Base-by-base conservation (phyloP, 2,888 invertebrate genomes). In the Cordilura impudica region DNA sequence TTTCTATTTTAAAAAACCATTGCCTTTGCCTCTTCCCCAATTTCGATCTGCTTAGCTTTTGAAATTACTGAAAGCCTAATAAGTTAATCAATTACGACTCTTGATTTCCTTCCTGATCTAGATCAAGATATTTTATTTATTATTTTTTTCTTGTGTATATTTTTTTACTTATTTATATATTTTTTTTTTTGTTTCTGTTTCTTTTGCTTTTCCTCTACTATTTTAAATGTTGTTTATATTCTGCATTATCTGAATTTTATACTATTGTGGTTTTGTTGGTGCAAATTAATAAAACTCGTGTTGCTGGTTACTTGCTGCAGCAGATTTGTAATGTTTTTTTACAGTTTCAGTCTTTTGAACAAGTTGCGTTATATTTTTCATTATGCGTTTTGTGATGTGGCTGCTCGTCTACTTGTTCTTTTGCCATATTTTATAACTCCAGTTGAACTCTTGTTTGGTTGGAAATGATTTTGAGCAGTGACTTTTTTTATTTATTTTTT, bases 31-130 rank as follows among this genome's bases (percentile, higher is more conserved):
- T 16, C 23, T 8, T 43, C 45, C 31, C 21, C 23, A n/a, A n/a
- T n/a, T 26, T 21, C 7, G 14, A 45, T 23, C 45, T 31, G 16
- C 29, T 14, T 35, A 21, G 35, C 51, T 21, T 7, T 43, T 51
- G 72, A 21, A 18, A 61, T 47, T 51, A 12, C 45, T 58, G 43
- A 35, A 47, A 71, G 70, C 79, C 78, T 75, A 83, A 84, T 85
- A 85, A 87, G 86, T 87, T 88, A 87, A 88, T 88, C 88, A 87
- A 88, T 88, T 87, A 87, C 87, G 87, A 88, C 86, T 88, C 87
- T 87, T 87, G 86, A 87, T 88, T 87, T 88, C 87, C 87, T 87
- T 88, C 88, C 88, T 87, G 88, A 87, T 88, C 87, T 86, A 86
- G 85, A 87, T 87, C 84, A 84, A 84, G 85, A 86, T 85, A n/a